Percentiles rank a stretch among this genome's conserved stretches.
Evolutionary conservation across 2,113 vertebrate genomes (phyloP).

Genomic region (Crocuta crocuta): DNA sequence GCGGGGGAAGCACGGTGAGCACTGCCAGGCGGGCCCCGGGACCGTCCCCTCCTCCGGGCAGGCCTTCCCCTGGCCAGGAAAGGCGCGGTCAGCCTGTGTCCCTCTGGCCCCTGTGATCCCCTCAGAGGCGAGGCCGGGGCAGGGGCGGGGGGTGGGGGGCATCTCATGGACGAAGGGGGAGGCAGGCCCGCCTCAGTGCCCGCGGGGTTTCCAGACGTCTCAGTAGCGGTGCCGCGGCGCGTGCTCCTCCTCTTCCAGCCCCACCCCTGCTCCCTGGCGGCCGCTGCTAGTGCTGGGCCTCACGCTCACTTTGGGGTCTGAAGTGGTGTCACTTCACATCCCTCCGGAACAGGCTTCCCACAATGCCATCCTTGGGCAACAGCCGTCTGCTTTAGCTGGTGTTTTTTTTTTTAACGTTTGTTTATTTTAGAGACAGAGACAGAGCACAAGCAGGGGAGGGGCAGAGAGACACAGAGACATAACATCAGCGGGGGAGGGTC

Average conservation of each 20-base stretch:
- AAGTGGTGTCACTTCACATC: not conserved
- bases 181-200: not conserved
- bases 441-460: no score
- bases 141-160: not conserved
- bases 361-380: not conserved
- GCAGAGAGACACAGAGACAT: no score
- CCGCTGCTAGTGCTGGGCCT: not conserved
- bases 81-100: not conserved
- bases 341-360: not conserved
- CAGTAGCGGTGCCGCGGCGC: not conserved
- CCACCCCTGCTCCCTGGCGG: not conserved
- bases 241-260: not conserved
- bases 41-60: not conserved
- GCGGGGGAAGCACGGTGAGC: not conserved
- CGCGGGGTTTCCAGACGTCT: not conserved
- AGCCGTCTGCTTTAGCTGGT: not conserved
- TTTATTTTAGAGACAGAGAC: no score
- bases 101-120: not conserved
- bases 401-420: no score
- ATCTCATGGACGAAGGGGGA: rapidly evolving
- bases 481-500: no score
- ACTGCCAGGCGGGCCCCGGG: not conserved
- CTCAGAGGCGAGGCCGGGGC: not conserved
- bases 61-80: not conserved
- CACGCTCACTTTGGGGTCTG: not conserved